A percentile compares a stretch with the other conserved stretches of the same genome.
Conservation (phyloP, 2,113 vertebrate species). For the Sinosuthora webbiana region DNA sequence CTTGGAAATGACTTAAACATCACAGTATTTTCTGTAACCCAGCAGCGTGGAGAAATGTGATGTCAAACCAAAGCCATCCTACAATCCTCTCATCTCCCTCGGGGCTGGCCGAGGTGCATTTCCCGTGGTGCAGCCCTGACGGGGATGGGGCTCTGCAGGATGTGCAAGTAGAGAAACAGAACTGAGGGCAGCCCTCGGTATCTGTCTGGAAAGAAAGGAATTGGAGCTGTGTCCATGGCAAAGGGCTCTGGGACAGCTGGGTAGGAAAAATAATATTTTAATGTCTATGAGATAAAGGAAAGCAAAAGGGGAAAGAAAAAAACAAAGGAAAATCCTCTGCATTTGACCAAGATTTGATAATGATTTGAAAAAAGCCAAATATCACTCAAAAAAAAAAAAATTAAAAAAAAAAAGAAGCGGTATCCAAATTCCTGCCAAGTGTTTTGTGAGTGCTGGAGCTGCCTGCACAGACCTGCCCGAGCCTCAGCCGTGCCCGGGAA, state of each 20-base stretch:
- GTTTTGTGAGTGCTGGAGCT: neutral
- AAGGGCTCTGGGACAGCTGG: neutral
- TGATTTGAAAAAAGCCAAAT: neutral
- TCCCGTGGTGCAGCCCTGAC: neutral
- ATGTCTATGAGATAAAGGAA: neutral
- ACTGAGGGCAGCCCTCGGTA: too few relatives aligned
- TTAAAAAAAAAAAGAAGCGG: accelerated
- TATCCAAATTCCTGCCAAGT: neutral
- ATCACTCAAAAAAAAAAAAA: neutral
- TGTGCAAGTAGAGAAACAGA: accelerated
- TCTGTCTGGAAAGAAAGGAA: neutral
- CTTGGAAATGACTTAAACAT: neutral
- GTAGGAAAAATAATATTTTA: neutral
- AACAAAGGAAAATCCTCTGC: neutral
- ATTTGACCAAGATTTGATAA: neutral
- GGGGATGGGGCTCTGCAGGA: accelerated
- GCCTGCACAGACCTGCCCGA: neutral
- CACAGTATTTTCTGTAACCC: neutral
- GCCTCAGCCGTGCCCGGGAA: neutral
- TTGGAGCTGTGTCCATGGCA: too few relatives aligned
- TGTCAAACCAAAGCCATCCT: neutral
- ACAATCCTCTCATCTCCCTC: neutral
- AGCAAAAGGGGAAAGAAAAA: neutral
- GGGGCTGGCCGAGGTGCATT: accelerated
- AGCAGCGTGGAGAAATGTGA: accelerated